Percentiles rank a stretch among this genome's conserved stretches.
Evolutionary conservation across 2,113 vertebrate species (phyloP).

Genomic region (Tor tambroides): DNA sequence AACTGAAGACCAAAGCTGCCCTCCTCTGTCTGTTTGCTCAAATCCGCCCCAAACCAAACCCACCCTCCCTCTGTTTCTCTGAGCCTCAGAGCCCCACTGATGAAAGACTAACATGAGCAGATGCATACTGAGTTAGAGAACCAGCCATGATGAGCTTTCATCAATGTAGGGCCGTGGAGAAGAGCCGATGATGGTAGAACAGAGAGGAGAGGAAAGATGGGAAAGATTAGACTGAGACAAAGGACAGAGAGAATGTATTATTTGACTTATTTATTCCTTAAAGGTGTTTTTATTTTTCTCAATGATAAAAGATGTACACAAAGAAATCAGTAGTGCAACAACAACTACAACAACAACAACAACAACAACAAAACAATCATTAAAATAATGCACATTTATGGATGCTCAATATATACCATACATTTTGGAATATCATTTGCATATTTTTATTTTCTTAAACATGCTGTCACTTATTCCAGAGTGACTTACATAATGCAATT

Average conservation of each 20-base stretch:
- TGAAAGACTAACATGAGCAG: slow-evolving; percentile 70
- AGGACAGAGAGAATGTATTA: background rate
- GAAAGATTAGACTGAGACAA: background rate
- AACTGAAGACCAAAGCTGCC: slow-evolving; percentile 56
- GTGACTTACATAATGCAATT: background rate
- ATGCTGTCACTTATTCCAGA: too few species aligned
- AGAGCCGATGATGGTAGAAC: slow-evolving; percentile 8
- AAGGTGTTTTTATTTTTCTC: slow-evolving; percentile 1
- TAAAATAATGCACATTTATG: too few species aligned
- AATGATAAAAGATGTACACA: background rate
- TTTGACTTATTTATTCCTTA: background rate
- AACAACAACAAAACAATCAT: too few species aligned
- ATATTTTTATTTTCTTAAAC: too few species aligned
- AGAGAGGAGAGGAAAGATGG: background rate
- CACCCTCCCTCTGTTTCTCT: slow-evolving; percentile 37
- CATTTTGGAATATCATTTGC: too few species aligned
- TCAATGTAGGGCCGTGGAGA: slow-evolving; percentile 53
- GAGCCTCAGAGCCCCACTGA: slow-evolving; percentile 51
- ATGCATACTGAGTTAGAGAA: slow-evolving; percentile 67
- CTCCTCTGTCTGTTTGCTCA: slow-evolving; percentile 33
- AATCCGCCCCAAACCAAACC: slow-evolving; percentile 46
- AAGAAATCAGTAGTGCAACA: too few species aligned
- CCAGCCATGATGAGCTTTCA: slow-evolving; percentile 68
- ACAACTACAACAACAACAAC: too few species aligned
- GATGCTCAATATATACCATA: too few species aligned